Conservation (phyloP, 2,888 invertebrate species). For the Artemia sinica region DNA sequence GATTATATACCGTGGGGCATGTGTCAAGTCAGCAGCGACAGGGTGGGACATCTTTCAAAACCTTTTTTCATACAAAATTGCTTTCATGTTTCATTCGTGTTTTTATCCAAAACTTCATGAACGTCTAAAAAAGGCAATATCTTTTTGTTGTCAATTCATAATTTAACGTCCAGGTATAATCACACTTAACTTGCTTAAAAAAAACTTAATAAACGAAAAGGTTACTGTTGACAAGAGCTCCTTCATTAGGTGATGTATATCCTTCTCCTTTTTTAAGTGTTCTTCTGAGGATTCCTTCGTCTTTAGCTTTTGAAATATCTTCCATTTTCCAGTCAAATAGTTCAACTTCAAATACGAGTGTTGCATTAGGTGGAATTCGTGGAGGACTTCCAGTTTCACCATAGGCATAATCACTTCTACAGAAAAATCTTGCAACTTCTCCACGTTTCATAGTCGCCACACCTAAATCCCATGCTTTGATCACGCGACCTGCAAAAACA, state of each 20-base stretch:
- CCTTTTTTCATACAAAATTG: too few species aligned
- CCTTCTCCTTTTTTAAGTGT: slow-evolving; percentile 53
- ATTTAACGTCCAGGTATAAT: slow-evolving; percentile 27
- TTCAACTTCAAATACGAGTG: slow-evolving; percentile 78
- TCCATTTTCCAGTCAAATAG: slow-evolving; percentile 71
- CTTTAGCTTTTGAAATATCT: slow-evolving; percentile 66
- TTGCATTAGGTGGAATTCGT: slow-evolving; percentile 69
- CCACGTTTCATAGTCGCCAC: slow-evolving; percentile 83
- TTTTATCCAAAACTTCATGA: too few species aligned
- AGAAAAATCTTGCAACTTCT: slow-evolving; percentile 62
- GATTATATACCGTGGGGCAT: too few species aligned
- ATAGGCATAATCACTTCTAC: slow-evolving; percentile 78
- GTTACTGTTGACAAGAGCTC: slow-evolving; percentile 61
- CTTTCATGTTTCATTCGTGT: too few species aligned
- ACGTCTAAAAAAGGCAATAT: too few species aligned
- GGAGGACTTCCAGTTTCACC: slow-evolving; percentile 66
- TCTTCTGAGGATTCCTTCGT: slow-evolving; percentile 60
- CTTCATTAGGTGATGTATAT: slow-evolving; percentile 56
- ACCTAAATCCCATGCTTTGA: slow-evolving; percentile 86
- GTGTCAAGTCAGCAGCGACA: too few species aligned
- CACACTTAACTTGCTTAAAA: neutral
- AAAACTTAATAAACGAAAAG: neutral
- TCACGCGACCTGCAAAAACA: slow-evolving; percentile 47
- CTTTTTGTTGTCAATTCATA: slow-evolving; percentile 23
- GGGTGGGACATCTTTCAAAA: too few species aligned